Percentiles rank a stretch among this genome's conserved stretches.
Conservation (phyloP, 2,888 invertebrate genomes). For the Punctoribates punctum region DNA sequence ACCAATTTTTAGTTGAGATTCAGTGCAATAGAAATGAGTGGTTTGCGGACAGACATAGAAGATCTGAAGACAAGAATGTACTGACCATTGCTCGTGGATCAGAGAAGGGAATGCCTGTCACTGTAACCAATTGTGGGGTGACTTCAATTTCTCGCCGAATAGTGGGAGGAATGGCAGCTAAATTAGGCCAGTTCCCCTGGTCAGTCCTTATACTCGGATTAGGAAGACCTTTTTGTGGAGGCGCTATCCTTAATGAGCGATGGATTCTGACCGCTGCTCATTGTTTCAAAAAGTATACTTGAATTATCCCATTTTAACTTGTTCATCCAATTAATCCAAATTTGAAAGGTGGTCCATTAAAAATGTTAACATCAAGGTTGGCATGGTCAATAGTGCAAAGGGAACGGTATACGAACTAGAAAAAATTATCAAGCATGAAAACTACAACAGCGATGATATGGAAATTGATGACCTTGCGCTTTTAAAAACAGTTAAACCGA, state of each 20-base stretch:
- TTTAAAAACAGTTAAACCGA: slow-evolving; percentile 74
- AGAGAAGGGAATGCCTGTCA: slow-evolving; percentile 10
- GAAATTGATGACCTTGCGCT: slow-evolving; percentile 60
- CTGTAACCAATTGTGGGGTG: neutral
- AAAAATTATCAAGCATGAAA: slow-evolving; percentile 9
- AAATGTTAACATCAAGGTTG: neutral
- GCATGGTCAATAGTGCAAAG: neutral
- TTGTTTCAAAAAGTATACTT: slow-evolving; percentile 6
- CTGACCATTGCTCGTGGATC: neutral
- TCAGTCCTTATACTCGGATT: neutral
- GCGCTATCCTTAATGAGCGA: slow-evolving; percentile 3
- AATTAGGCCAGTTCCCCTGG: neutral
- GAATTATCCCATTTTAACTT: neutral
- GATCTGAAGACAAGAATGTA: neutral
- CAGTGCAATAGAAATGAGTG: neutral
- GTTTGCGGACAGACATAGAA: neutral
- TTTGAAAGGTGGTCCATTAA: neutral
- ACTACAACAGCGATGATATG: slow-evolving; percentile 7
- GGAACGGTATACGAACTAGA: neutral
- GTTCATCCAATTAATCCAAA: too few relatives aligned
- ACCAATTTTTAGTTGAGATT: neutral
- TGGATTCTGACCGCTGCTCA: slow-evolving; percentile 8
- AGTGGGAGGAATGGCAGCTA: neutral
- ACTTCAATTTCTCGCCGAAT: neutral
- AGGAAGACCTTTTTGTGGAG: neutral